Conservation (phyloP, 1,140 invertebrate species). For the Drosophila hydei region DNA sequence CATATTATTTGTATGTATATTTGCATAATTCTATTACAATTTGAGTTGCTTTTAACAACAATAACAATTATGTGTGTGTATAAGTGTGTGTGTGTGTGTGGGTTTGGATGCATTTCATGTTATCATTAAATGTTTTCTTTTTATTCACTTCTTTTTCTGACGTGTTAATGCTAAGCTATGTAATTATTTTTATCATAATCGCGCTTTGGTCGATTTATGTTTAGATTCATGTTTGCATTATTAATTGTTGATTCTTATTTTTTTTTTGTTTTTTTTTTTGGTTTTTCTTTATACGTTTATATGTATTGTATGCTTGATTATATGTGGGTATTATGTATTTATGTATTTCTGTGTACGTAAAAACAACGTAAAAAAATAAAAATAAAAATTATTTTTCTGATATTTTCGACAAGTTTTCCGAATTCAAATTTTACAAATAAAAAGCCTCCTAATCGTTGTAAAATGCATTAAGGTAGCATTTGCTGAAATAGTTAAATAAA, state of each 20-base stretch:
- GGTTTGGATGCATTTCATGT: conserved; percentile 35
- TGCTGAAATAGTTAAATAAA: conserved; percentile 17
- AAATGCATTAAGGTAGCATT: conserved; percentile 34
- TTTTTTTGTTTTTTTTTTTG: conserved; percentile 38
- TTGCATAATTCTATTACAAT: conserved; percentile 81
- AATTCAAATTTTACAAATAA: conserved; percentile 46
- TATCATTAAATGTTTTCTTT: conserved; percentile 45
- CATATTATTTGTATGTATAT: conserved; percentile 76
- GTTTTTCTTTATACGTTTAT: conserved; percentile 47
- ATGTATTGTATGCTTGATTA: conserved; percentile 64
- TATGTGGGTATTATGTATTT: conserved; percentile 51
- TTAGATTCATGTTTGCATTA: conserved; percentile 58
- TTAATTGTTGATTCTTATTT: conserved; percentile 24
- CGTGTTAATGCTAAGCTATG: conserved; percentile 52
- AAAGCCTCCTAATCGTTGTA: conserved; percentile 67
- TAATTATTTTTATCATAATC: conserved; percentile 49
- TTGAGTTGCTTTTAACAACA: conserved; percentile 81
- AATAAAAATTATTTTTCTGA: conserved; percentile 16
- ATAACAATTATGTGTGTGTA: conserved; percentile 72
- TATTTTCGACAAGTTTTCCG: conserved; percentile 7
- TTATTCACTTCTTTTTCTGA: conserved; percentile 27
- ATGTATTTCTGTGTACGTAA: conserved; percentile 38
- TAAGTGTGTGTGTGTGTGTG: conserved; percentile 8
- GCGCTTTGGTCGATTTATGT: conserved; percentile 46
- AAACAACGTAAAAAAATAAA: not conserved